Evolutionary conservation across 2,113 vertebrate genomes (phyloP), one percentile per base, ranked within the genome.

Genomic region (Cyanoderma ruficeps): DNA sequence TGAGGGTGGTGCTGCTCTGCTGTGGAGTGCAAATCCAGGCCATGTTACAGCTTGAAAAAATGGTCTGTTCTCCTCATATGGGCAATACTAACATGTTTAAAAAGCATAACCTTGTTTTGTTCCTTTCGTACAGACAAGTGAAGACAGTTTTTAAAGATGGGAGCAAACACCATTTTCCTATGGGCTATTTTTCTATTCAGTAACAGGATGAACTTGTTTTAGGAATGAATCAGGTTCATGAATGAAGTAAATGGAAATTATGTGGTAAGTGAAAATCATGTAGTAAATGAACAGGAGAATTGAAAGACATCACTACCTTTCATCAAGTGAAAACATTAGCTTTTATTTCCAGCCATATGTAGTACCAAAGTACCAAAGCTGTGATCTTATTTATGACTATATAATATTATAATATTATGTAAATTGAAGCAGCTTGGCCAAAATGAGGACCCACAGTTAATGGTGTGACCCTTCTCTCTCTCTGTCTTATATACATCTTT

Each of bases 161-260:
- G 10, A 94, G 31, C 9, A 61, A 85, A 68, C 35, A 50, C 4
- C 5, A 22, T 59, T 63, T 88, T 92, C 71, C 76, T 79, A 35
- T 33, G 59, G 71, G 59, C 63, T 77, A 18, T 60, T 89, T 86
- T 85, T 63, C 33, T 70, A 27, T 55, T 92, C 30, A 59, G 0
- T 52, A 86, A 86, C 91, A 92, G 90, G 96, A 59, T 63, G 22
- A 90, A 92, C 95, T 90, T 83, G 92, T 90, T 94, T 81, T 59
- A 70, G 79, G 35, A 65, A 88, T 86, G 18, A 93, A 83, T 89
- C 42, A 81, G 30, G 13, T 60, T 83, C 28, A 57, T 23, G 60
- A 50, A 57, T 23, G 60, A 50, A 46, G 60, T 81, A 83, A 77
- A 91, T 83, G 22, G 68, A 90, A 91, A 72, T 61, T 37, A 20